These are phyloP conservation scores for Tipula lateralis DNA, from an alignment of 2,888 invertebrate genomes.

Conservation along the genomic window DNA sequence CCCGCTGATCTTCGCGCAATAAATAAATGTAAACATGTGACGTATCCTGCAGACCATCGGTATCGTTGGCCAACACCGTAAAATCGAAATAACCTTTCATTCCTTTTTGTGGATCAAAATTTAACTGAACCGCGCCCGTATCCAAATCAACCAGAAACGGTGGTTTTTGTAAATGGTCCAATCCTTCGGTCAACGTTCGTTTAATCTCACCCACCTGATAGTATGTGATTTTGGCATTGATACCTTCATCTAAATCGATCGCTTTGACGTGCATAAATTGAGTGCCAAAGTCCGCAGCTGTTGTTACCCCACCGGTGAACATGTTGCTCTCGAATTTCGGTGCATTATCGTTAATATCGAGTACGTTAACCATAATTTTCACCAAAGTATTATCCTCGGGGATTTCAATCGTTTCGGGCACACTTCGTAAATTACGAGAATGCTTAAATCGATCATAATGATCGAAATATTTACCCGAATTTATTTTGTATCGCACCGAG, in stretches of 20 bases:
- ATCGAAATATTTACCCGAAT: slow-evolving; percentile 19
- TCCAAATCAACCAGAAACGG: slow-evolving; percentile 78
- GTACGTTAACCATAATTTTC: slow-evolving; percentile 63
- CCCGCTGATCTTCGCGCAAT: slow-evolving; percentile 86
- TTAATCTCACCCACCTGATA: slow-evolving; percentile 74
- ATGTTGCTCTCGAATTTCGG: slow-evolving; percentile 74
- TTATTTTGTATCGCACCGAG: slow-evolving; percentile 2
- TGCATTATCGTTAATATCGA: slow-evolving; percentile 87
- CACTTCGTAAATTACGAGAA: slow-evolving; percentile 39
- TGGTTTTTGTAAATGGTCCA: slow-evolving; percentile 71
- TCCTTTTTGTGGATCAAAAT: slow-evolving; percentile 92
- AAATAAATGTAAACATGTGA: slow-evolving; percentile 89
- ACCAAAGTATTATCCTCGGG: slow-evolving; percentile 62
- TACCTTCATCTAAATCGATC: slow-evolving; percentile 67
- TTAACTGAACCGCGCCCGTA: slow-evolving; percentile 79
- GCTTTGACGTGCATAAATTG: slow-evolving; percentile 83
- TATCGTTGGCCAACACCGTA: slow-evolving; percentile 80
- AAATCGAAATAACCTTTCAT: slow-evolving; percentile 98
- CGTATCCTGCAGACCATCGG: slow-evolving; percentile 72
- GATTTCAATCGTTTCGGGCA: slow-evolving; percentile 26
- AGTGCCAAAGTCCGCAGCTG: slow-evolving; percentile 85
- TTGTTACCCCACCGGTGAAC: slow-evolving; percentile 92
- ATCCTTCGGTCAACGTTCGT: slow-evolving; percentile 77
- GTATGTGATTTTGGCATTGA: slow-evolving; percentile 71
- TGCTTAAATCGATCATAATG: slow-evolving; percentile 41